Evolutionary conservation across 2,113 vertebrate species (phyloP).

Genomic region (Neofelis nebulosa): DNA sequence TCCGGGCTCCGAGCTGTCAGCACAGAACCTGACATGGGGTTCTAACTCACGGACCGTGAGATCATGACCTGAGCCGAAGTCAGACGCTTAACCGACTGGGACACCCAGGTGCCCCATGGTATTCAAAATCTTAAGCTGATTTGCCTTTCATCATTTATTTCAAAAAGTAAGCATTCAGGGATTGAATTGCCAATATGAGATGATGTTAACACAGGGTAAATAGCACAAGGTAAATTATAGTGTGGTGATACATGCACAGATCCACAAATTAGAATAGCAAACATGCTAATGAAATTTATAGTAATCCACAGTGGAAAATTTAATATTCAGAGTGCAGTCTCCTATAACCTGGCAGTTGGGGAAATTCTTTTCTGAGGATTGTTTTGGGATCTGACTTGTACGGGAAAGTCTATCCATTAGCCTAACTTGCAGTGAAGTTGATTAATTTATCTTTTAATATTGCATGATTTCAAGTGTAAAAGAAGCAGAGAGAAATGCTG

Average conservation of each 20-base stretch:
- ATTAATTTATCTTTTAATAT: not conserved
- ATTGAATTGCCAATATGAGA: slow-evolving; percentile 22
- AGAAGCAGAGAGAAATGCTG: not conserved
- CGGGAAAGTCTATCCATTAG: not conserved
- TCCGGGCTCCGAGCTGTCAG: too few species aligned
- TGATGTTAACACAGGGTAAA: slow-evolving; percentile 49
- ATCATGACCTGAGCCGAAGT: too few species aligned
- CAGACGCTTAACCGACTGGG: too few species aligned
- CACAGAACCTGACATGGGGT: too few species aligned
- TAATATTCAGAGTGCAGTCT: not conserved
- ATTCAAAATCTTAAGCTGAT: slow-evolving; percentile 38
- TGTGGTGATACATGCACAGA: not conserved
- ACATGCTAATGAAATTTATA: not conserved
- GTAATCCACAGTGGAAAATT: not conserved
- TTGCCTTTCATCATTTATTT: slow-evolving; percentile 56
- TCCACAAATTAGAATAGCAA: not conserved
- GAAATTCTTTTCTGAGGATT: not conserved
- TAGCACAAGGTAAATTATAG: not conserved
- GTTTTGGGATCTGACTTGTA: not conserved
- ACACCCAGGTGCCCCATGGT: not conserved
- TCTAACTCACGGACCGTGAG: too few species aligned
- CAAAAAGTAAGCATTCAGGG: not conserved
- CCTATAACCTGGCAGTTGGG: not conserved
- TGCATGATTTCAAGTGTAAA: not conserved
- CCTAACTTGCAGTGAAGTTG: not conserved